Base-by-base conservation (phyloP, 2,113 vertebrate genomes). In the Crypturellus undulatus region DNA sequence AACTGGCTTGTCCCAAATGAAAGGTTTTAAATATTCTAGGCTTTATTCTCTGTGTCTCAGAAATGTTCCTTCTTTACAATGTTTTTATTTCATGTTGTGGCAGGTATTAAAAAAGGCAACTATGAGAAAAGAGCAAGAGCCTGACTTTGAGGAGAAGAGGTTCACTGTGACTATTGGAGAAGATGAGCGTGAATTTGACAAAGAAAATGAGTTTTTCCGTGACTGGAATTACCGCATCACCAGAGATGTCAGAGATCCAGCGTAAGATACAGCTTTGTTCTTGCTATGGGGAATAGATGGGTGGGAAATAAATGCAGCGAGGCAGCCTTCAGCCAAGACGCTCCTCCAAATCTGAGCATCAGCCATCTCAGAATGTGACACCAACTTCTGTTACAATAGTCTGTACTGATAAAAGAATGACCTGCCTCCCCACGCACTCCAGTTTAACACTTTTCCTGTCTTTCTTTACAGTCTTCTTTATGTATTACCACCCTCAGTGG, bases 31-130 rank as follows among this genome's bases (percentile, higher is more conserved):
- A 24, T 11, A 2, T 2, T 4, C 1, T 22, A 3, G 0, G 34
- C 12, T 52, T 72, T 38, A 21, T 79, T 13, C 28, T 34, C 25
- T 36, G 13, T 17, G 20, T 34, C n/a, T 43, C 30, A 4, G 32
- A 24, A 70, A 14, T 10, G 1, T 49, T 52, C 32, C 51, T 38
- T 24, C n/a, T 75, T 84, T 9, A 63, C 24, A 2, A 10, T 9
- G 14, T 7, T 42, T 43, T 83, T 49, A 54, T 17, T 32, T 19
- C 47, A 18, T 20, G 2, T 76, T 5, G 32, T 2, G 90, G 6
- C 75, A 99, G 99, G 98, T 99, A 43, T 96, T 99, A 90, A 99
- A 99, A 97, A 99, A 99, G 94, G 99, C 99, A 88, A 99, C 99
- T 1, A 99, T 99, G 85, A 98, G 99, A 8, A 99, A 99, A 90